Conservation (phyloP, 2,113 vertebrate genomes). For the Athene noctua region DNA sequence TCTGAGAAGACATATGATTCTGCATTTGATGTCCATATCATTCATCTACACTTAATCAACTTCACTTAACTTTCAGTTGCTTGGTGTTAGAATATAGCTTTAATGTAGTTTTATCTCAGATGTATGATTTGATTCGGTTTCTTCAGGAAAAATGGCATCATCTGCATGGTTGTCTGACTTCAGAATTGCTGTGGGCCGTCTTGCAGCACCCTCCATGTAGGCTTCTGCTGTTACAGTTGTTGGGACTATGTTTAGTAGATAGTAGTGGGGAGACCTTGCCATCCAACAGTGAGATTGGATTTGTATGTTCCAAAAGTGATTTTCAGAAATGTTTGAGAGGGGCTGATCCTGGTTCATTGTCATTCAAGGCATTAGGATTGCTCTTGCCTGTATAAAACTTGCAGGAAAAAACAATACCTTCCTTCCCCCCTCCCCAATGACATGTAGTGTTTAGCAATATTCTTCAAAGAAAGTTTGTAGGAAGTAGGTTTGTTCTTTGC, state of each 20-base stretch:
- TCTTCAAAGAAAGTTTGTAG: neutral
- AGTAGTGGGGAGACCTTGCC: neutral
- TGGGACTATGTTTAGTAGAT: neutral
- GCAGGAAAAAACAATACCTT: neutral
- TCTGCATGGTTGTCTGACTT: neutral
- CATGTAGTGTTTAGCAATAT: fast-evolving
- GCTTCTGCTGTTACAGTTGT: neutral
- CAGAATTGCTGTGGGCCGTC: neutral
- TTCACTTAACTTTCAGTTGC: neutral
- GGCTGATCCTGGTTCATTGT: neutral
- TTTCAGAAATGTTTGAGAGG: neutral
- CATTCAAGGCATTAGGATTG: neutral
- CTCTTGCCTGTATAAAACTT: neutral
- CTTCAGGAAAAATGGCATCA: neutral
- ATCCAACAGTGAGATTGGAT: neutral
- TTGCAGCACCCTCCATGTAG: neutral
- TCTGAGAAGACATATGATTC: neutral
- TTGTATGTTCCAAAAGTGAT: neutral
- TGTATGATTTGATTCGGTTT: neutral
- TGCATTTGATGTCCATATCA: neutral
- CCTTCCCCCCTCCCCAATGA: too few species aligned
- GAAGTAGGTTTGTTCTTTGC: neutral
- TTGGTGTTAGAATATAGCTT: neutral
- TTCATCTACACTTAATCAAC: neutral
- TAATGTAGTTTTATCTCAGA: neutral